phyloP scores from a whole-genome alignment of 92 coral and sea anemone species.

The Meandrina meandrites region DNA sequence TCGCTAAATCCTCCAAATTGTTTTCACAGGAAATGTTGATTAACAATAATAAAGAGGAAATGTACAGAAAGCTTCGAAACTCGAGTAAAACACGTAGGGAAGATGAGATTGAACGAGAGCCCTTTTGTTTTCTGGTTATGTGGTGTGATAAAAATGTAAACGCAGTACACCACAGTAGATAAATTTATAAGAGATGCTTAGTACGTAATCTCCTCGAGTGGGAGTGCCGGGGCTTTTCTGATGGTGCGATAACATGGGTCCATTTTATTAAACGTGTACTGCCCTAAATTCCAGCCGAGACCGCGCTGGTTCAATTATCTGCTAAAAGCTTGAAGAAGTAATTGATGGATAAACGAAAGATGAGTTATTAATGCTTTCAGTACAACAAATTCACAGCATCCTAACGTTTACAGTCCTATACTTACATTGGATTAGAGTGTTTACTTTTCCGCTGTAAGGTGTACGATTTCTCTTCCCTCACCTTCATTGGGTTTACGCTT shows the following conservation, averaged over 20 bases:
- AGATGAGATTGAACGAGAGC: not conserved
- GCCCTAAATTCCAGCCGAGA: not conserved
- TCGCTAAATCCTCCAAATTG: constrained; percentile 54
- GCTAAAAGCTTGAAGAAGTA: constrained; percentile 11
- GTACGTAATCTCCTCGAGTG: not conserved
- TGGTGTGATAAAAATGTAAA: not conserved
- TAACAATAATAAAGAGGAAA: not conserved
- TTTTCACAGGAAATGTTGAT: constrained; percentile 34
- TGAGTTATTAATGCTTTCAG: constrained; percentile 13
- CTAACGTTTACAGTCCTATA: constrained; percentile 4
- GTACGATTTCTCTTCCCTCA: not conserved
- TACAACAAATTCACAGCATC: not conserved
- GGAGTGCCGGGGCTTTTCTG: constrained; percentile 1
- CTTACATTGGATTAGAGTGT: constrained; percentile 2
- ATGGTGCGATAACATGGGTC: constrained; percentile 7
- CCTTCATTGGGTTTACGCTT: not conserved
- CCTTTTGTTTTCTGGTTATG: not conserved
- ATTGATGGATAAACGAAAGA: constrained; percentile 24
- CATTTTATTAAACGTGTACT: not conserved
- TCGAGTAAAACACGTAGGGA: not conserved
- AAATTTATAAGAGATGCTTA: not conserved
- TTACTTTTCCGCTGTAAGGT: constrained; percentile 7
- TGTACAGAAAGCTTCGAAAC: not conserved
- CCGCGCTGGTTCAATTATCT: not conserved
- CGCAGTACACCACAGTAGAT: not conserved